A percentile compares a stretch with the other conserved stretches of the same genome.
phyloP scores from a whole-genome alignment of 2,888 invertebrate species.

The Caenorhabditis virilis region DNA sequence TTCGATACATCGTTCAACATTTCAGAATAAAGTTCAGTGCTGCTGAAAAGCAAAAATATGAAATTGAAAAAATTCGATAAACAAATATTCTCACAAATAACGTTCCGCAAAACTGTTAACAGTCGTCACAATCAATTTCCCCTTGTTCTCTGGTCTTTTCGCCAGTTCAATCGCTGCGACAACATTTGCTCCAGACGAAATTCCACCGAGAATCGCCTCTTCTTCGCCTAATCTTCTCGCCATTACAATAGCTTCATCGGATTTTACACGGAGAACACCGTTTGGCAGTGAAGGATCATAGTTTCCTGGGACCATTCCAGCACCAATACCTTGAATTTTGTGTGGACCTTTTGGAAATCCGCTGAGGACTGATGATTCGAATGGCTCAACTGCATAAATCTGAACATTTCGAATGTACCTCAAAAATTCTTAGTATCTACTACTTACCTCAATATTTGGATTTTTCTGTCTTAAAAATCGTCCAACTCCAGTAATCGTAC shows the following conservation, averaged over 20 bases:
- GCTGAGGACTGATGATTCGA: slow-evolving; percentile 48
- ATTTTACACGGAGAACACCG: slow-evolving; percentile 38
- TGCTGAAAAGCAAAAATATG: neutral
- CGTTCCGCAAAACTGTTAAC: slow-evolving; percentile 53
- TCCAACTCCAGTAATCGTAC: slow-evolving; percentile 54
- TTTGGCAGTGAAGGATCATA: slow-evolving; percentile 27
- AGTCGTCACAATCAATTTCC: slow-evolving; percentile 54
- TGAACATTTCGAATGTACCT: neutral
- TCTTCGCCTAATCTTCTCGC: slow-evolving; percentile 44
- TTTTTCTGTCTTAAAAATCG: slow-evolving; percentile 43
- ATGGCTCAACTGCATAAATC: slow-evolving; percentile 48
- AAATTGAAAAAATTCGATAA: neutral
- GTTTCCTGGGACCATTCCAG: slow-evolving; percentile 46
- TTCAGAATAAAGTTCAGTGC: neutral
- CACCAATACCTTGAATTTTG: slow-evolving; percentile 57
- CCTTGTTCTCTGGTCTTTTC: slow-evolving; percentile 42
- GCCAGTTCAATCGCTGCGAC: slow-evolving; percentile 49
- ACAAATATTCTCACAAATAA: slow-evolving; percentile 44
- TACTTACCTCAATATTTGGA: slow-evolving; percentile 23
- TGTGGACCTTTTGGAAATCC: slow-evolving; percentile 43
- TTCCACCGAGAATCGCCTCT: slow-evolving; percentile 51
- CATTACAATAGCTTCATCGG: slow-evolving; percentile 49
- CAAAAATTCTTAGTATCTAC: neutral
- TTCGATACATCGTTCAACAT: neutral
- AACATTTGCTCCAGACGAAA: slow-evolving; percentile 55